Base-by-base conservation (phyloP, 1,140 invertebrate species). In the Thaumatotibia leucotreta region DNA sequence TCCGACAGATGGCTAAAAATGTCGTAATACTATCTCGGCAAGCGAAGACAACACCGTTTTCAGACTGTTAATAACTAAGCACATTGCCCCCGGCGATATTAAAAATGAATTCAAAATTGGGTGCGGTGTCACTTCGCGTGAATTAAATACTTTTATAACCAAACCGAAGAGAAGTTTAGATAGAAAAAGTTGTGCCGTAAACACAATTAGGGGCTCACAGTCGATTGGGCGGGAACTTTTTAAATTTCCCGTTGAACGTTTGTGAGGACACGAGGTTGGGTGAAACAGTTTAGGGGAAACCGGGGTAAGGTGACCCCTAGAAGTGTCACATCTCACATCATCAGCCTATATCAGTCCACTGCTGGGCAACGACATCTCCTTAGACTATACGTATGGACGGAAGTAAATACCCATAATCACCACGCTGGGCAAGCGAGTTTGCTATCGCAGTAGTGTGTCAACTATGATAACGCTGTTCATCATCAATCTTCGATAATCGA, bases 71-170 rank as follows among this genome's bases (percentile, higher is more conserved):
- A 33, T 33, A 32, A 61, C 32, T 61, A 33, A 61, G 8, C 27
- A 4, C 14, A 32, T 24, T 0, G 24, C 11, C 50, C 4, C 50
- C 50, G n/a, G 23, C 2, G 8, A 61, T 32, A 32, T 31, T 61
- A 61, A 61, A 61, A 32, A 61, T 61, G 27, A 61, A 61, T 61
- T 17, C 10, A 0, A 17, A 61, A 61, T 61, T 61, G 58, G 50
- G 50, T 27, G 50, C 23, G 50, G 50, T 54, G 50, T 54, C 50
- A 54, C 50, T 54, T 54, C 8, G 50, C 10, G 50, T 17, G 27
- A 27, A 54, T 54, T 54, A 54, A 54, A 54, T 54, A 54, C 50
- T 54, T 54, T 54, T 54, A 54, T 54, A 54, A 54, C 50, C 50
- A 23, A 27, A 11, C 50, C 50, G 50, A 27, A 11, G 50, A 22